A percentile compares a stretch with the other conserved stretches of the same genome.
Conservation (phyloP, 2,113 vertebrate genomes). For the Salminus brasiliensis region DNA sequence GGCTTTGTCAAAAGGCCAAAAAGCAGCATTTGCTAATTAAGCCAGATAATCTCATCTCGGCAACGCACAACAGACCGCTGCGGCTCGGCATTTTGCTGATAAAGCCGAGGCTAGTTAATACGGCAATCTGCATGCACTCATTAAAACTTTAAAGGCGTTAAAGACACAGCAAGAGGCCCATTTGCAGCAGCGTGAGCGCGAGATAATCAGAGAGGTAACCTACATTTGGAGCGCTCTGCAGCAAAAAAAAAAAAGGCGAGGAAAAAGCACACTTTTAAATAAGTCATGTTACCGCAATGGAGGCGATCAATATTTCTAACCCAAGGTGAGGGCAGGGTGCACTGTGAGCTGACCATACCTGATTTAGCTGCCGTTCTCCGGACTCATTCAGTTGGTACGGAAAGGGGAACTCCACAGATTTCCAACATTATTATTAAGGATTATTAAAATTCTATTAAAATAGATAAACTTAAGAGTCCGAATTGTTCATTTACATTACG, state of each 20-base stretch:
- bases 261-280: constrained; percentile 21
- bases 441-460: no score
- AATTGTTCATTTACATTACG: no score
- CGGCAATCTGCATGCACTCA: constrained; percentile 4
- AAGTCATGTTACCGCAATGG: not conserved
- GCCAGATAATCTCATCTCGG: not conserved
- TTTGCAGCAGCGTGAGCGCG: not conserved
- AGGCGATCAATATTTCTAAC: constrained; percentile 46
- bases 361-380: no score
- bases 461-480: no score
- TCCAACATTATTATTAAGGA: no score
- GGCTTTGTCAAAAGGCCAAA: not conserved
- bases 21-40: not conserved
- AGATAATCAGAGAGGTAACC: constrained; percentile 3
- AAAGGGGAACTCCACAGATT: no score
- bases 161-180: not conserved
- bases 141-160: not conserved
- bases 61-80: not conserved
- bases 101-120: not conserved
- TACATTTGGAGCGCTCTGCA: not conserved
- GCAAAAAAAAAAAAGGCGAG: not conserved
- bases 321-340: not conserved
- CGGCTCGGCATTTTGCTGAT: not conserved
- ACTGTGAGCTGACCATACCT: no score
- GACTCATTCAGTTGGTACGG: no score